Evolutionary conservation across 2,888 invertebrate species (phyloP), one percentile per base, ranked within the genome.

Genomic region (Acrocyrtus sp.): DNA sequence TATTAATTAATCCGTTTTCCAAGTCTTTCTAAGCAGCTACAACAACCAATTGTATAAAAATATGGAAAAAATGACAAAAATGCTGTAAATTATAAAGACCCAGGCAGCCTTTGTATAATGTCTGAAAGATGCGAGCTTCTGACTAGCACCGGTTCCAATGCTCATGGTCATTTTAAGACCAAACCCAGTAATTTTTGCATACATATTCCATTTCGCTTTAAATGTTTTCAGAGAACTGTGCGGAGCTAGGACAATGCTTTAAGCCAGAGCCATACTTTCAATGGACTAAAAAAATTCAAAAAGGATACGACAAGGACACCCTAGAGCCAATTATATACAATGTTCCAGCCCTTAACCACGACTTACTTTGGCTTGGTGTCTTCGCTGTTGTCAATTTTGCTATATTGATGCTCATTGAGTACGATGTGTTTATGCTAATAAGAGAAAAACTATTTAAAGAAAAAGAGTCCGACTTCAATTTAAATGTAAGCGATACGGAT

Each of bases 171-270:
- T 43, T 43, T 43, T 43, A 43, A 43, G 12, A 6, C 17, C 15
- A n/a, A n/a, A n/a, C n/a, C n/a, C n/a, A n/a, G n/a, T n/a, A n/a
- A n/a, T n/a, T n/a, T n/a, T n/a, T n/a, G n/a, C n/a, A n/a, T n/a
- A n/a, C n/a, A n/a, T n/a, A n/a, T n/a, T n/a, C n/a, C n/a, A n/a
- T n/a, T n/a, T n/a, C n/a, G n/a, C 17, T 43, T 12, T 17, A 27
- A 24, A 39, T 5, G 6, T 27, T 1, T 72, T 8, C 27, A 77
- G 77, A 65, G 21, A 73, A 75, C 45, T 77, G 77, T 45, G 10
- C 24, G 12, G 56, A 63, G 22, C 68, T 76, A 15, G 66, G 56
- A 17, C 21, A 39, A 12, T 79, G 79, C 43, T 79, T 79, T 26
- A n/a, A 73, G 34, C 75, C 79, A 10, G 10, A 53, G 8, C 66